Conservation (phyloP, 1,140 invertebrate genomes). For the Tetramorium alpestre region DNA sequence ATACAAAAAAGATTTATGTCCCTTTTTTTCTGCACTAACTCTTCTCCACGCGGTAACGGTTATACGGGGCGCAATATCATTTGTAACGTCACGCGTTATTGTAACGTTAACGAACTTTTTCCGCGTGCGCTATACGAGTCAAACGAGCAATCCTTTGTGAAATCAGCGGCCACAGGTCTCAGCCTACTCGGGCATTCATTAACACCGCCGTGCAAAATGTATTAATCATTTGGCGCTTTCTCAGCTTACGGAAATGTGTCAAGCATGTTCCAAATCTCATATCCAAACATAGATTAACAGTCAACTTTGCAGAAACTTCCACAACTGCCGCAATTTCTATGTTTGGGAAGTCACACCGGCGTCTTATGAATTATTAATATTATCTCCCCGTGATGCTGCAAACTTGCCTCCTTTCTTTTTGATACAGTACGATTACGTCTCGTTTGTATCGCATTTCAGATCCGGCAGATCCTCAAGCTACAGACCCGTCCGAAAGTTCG, state of each 20-base stretch:
- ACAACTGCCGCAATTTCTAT: neutral
- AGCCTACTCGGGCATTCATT: slow-evolving; percentile 3
- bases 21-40: neutral
- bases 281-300: slow-evolving; percentile 36
- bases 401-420: slow-evolving; percentile 14
- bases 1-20: neutral
- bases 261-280: neutral
- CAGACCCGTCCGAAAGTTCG: neutral
- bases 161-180: neutral
- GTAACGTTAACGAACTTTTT: slow-evolving; percentile 58
- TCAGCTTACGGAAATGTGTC: slow-evolving; percentile 8
- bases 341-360: neutral
- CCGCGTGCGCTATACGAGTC: neutral
- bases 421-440: neutral
- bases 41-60: neutral
- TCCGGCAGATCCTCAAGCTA: neutral
- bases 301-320: neutral
- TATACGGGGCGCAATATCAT: neutral
- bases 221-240: slow-evolving; percentile 30
- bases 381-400: neutral
- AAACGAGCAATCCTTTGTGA: slow-evolving; percentile 39
- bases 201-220: slow-evolving; percentile 6
- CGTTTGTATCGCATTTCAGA: neutral
- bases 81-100: neutral
- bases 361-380: slow-evolving; percentile 40